A percentile compares a stretch with the other conserved stretches of the same genome.
phyloP scores from a whole-genome alignment of 2,888 invertebrate genomes.

The Chymomyza fuscimana region DNA sequence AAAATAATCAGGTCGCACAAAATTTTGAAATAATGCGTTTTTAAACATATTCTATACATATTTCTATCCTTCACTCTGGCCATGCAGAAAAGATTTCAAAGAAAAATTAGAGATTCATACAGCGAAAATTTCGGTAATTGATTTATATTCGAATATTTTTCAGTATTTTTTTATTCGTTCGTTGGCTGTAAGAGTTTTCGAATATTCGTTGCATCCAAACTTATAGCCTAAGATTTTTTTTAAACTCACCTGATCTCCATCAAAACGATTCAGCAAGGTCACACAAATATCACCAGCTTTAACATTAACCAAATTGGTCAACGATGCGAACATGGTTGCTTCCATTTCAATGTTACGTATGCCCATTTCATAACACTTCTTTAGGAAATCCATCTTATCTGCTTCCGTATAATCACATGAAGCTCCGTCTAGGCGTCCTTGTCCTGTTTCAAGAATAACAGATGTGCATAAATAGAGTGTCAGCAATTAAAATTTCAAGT shows the following conservation, averaged over 20 bases:
- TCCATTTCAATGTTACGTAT: slow-evolving; percentile 91
- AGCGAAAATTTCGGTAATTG: no score
- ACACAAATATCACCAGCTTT: slow-evolving; percentile 87
- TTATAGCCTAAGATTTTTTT: no score
- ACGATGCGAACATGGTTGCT: slow-evolving; percentile 86
- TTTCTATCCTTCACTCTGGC: no score
- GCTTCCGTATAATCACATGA: slow-evolving; percentile 84
- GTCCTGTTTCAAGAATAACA: slow-evolving; percentile 80
- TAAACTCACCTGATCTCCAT: slow-evolving; percentile 84
- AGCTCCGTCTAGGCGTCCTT: slow-evolving; percentile 88
- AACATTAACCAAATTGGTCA: slow-evolving; percentile 84
- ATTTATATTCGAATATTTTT: no score
- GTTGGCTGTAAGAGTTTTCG: no score
- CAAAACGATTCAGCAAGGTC: slow-evolving; percentile 85
- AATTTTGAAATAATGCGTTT: no score
- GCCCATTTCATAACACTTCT: slow-evolving; percentile 81
- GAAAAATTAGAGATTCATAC: no score
- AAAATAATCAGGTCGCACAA: no score
- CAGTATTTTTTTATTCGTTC: no score
- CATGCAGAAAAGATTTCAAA: no score
- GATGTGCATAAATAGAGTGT: background rate
- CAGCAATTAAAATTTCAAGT: background rate
- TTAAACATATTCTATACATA: no score
- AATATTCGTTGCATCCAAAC: no score
- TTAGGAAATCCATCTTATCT: slow-evolving; percentile 84